phyloP scores from a whole-genome alignment of 2,888 invertebrate genomes.

The Acleris literana region DNA sequence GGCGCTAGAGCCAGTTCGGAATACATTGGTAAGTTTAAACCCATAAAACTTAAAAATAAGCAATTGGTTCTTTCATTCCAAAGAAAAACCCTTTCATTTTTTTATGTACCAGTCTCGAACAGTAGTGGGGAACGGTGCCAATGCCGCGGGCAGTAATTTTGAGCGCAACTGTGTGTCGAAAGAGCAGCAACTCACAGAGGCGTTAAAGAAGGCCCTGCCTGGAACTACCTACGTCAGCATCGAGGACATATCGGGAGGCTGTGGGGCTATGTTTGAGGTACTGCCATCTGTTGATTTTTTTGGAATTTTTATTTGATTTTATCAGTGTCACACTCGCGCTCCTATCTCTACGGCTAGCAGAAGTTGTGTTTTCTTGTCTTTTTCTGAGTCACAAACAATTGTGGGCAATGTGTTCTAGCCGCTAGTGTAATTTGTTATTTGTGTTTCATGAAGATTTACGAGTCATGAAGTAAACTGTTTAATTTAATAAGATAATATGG shows the following conservation, averaged over 20 bases:
- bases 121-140: slow-evolving; percentile 43
- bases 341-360: no score
- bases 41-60: not conserved
- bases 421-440: no score
- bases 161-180: slow-evolving; percentile 64
- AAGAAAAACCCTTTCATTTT: not conserved
- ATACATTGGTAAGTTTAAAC: slow-evolving; percentile 56
- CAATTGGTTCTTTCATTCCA: not conserved
- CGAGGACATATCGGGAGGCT: slow-evolving; percentile 90
- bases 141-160: slow-evolving; percentile 53
- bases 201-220: slow-evolving; percentile 79
- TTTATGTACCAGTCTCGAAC: slow-evolving; percentile 50
- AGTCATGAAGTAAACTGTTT: no score
- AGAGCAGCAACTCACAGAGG: slow-evolving; percentile 66
- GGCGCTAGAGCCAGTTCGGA: slow-evolving; percentile 62
- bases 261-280: slow-evolving; percentile 92
- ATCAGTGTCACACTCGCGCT: no score
- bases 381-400: no score
- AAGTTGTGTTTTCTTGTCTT: no score
- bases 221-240: slow-evolving; percentile 86
- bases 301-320: not conserved
- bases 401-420: no score
- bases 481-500: no score
- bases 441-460: no score
- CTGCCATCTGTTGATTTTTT: not conserved